Evolutionary conservation across 2,113 vertebrate genomes (phyloP).

Genomic region (Clarias magur): DNA sequence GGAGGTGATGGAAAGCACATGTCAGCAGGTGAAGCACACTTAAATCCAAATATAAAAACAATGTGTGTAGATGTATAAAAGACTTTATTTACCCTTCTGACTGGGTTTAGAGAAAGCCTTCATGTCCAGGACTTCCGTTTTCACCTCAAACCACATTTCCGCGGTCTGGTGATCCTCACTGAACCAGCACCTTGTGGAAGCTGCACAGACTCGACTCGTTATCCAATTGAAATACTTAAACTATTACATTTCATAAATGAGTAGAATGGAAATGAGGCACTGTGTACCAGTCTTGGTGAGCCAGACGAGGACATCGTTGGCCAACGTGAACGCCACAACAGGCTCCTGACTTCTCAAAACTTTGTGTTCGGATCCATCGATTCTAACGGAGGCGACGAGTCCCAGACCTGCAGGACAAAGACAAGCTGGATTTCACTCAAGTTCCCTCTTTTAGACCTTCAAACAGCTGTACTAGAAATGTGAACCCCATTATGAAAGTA

Average conservation of each 20-base stretch:
- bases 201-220: conserved; percentile 57
- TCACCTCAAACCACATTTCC: conserved; percentile 80
- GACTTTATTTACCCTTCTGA: conserved; percentile 75
- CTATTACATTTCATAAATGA: background rate
- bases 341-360: conserved; percentile 69
- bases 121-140: conserved; percentile 74
- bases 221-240: background rate
- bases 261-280: background rate
- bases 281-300: conserved; percentile 73
- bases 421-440: no score
- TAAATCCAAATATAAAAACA: background rate
- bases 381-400: conserved; percentile 70
- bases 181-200: conserved; percentile 80
- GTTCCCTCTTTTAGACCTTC: no score
- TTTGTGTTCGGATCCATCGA: conserved; percentile 77
- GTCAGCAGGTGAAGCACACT: background rate
- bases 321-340: conserved; percentile 70
- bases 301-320: conserved; percentile 79
- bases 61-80: background rate
- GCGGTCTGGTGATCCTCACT: conserved; percentile 66
- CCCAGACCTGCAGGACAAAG: conserved; percentile 68
- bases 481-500: no score
- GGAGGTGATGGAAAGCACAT: background rate
- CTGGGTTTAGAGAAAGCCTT: conserved; percentile 77
- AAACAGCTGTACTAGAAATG: no score